Base-by-base conservation (phyloP, 2,888 invertebrate genomes). In the Atrina japonica region DNA sequence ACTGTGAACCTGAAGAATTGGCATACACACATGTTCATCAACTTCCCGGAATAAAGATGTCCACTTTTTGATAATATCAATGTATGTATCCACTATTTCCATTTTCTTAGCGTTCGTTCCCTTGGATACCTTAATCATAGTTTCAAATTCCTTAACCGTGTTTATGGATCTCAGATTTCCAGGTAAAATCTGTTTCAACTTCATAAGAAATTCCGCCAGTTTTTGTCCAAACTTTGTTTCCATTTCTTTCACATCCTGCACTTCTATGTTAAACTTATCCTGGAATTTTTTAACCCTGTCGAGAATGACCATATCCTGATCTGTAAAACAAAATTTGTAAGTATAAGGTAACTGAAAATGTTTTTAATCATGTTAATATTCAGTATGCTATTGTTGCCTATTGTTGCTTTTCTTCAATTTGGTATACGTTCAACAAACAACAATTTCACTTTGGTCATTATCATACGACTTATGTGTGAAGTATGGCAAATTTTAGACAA, bases 121-220 rank as follows among this genome's bases (percentile, higher is more conserved):
- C 58, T 81, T 80, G 0, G 83, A 79, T 5, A 80, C 60, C 11
- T 75, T 81, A 27, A 81, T 72, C 35, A 76, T 71, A 7, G 76
- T 78, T 40, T 77, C 76, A 63, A 84, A 83, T 29, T 87, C 86
- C 14, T 63, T 70, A 18, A 85, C 61, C 16, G 78, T 77, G 23
- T 76, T 53, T 11, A 86, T 74, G 40, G 55, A 47, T 2, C 67
- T 66, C 16, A 72, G 52, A 14, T 67, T 70, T 11, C 75, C 73
- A 0, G 86, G 84, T 6, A 86, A 69, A 16, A 79, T 55, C 7
- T 75, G 78, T 45, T 83, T 82, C 30, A 85, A 67, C n/a, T 75
- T 70, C 30, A 80, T 70, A 56, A 83, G 78, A 72, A 86, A 86
- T 60, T 82, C 83, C 18, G 75, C 78, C n/a, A 86, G 77, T 49